These are phyloP conservation scores for Pteronura brasiliensis DNA, from an alignment of 2,113 vertebrate species.

Conservation along the genomic window DNA sequence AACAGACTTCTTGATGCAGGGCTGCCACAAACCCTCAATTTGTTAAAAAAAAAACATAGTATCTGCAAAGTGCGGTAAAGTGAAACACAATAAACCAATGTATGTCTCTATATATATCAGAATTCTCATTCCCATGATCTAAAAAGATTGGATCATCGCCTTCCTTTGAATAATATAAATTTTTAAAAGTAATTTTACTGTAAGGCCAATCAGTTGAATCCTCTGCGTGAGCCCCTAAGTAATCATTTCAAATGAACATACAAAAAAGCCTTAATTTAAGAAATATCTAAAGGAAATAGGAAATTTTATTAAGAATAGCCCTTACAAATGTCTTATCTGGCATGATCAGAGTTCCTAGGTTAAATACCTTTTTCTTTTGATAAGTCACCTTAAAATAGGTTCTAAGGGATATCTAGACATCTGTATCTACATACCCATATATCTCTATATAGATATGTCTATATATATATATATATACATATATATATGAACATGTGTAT, in stretches of 20 bases:
- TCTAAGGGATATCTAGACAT: not conserved
- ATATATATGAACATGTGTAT: too few relatives aligned
- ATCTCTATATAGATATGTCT: too few relatives aligned
- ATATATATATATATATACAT: too few relatives aligned
- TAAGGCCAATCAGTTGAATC: not conserved
- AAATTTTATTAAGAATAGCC: not conserved
- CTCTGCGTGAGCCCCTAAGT: not conserved
- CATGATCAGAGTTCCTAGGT: not conserved
- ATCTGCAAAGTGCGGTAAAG: not conserved
- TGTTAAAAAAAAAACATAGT: not conserved
- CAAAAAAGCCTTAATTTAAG: not conserved
- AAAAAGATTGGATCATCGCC: not conserved
- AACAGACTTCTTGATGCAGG: not conserved
- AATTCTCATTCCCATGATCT: not conserved
- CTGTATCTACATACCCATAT: too few relatives aligned
- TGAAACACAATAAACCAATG: not conserved
- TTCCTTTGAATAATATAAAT: not conserved
- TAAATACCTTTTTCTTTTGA: not conserved
- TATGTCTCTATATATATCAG: not conserved
- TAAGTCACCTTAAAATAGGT: not conserved
- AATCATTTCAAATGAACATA: not conserved
- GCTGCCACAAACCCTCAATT: not conserved
- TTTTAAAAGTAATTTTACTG: not conserved
- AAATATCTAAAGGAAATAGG: not conserved
- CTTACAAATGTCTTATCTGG: not conserved